Percentiles rank a stretch among this genome's conserved stretches.
These are phyloP conservation scores for Syngnathus rostellatus DNA, from an alignment of 2,797 vertebrate species.

Conservation along the genomic window DNA sequence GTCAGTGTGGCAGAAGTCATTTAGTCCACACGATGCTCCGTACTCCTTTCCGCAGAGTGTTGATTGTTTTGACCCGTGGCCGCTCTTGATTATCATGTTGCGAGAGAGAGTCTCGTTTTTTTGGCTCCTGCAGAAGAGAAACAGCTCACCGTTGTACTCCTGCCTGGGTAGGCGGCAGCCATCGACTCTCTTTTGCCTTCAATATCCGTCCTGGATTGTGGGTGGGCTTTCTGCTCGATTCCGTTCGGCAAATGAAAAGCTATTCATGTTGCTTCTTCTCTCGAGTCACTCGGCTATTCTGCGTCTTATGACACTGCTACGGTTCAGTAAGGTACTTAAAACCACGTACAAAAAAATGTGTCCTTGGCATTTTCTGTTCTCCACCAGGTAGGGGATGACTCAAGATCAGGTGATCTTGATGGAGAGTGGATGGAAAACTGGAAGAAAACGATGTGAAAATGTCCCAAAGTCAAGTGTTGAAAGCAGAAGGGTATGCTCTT, in stretches of 20 bases:
- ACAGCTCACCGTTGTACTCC: slow-evolving; percentile 7
- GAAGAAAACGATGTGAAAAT: background rate
- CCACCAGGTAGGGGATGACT: too few species aligned
- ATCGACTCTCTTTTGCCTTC: background rate
- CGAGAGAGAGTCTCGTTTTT: slow-evolving; percentile 15
- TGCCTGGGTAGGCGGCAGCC: slow-evolving; percentile 3
- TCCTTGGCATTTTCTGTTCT: too few species aligned
- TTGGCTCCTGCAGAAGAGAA: slow-evolving; percentile 2
- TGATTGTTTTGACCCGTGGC: slow-evolving; percentile 31
- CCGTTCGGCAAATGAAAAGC: slow-evolving; percentile 1
- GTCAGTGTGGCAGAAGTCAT: slow-evolving; percentile 13
- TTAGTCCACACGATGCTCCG: slow-evolving; percentile 18
- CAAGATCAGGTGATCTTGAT: too few species aligned
- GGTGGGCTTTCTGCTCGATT: background rate
- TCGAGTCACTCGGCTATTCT: background rate
- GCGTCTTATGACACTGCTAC: slow-evolving; percentile 3
- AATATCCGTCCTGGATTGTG: background rate
- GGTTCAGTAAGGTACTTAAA: too few species aligned
- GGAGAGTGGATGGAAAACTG: background rate
- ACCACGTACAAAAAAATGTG: background rate
- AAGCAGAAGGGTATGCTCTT: background rate
- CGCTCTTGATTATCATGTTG: slow-evolving; percentile 28
- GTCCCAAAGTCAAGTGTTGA: too few species aligned
- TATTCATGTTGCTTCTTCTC: background rate
- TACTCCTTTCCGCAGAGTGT: slow-evolving; percentile 29